A percentile compares a stretch with the other conserved stretches of the same genome.
Conservation (phyloP, 1,140 invertebrate genomes). For the Cydia amplana region DNA sequence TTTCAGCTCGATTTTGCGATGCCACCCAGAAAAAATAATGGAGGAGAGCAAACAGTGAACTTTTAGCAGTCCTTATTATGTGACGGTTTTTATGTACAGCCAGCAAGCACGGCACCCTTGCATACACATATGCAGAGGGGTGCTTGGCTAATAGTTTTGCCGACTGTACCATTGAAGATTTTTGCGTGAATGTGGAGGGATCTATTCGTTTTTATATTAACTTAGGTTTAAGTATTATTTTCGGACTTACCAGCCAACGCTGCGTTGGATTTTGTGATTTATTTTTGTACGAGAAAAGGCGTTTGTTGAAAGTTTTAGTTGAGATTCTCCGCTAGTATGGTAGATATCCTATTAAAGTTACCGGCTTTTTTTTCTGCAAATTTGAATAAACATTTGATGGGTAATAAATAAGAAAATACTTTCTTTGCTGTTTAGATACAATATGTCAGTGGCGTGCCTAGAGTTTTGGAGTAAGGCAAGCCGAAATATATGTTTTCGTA, state of each 20-base stretch:
- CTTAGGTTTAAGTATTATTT: conserved; percentile 18
- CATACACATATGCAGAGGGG: not conserved
- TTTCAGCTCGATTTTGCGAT: no score
- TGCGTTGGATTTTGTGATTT: conserved; percentile 28
- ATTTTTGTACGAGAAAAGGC: conserved; percentile 19
- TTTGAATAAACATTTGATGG: not conserved
- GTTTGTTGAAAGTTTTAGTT: conserved; percentile 18
- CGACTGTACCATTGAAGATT: not conserved
- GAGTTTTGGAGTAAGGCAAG: no score
- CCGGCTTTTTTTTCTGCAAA: not conserved
- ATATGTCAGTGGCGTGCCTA: no score
- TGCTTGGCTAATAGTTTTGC: no score
- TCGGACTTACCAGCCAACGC: conserved; percentile 3
- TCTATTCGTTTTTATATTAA: conserved; percentile 21
- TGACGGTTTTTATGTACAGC: no score
- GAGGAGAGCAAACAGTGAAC: no score
- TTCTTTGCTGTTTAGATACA: no score
- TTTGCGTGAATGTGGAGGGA: not conserved
- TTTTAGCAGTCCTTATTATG: no score
- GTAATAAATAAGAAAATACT: not conserved
- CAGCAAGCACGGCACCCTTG: no score
- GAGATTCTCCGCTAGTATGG: not conserved
- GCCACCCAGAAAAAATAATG: no score
- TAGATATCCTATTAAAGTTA: not conserved
- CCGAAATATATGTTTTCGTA: no score